Evolutionary conservation across 2,797 vertebrate genomes (phyloP).

Genomic region (Setipinna tenuifilis): DNA sequence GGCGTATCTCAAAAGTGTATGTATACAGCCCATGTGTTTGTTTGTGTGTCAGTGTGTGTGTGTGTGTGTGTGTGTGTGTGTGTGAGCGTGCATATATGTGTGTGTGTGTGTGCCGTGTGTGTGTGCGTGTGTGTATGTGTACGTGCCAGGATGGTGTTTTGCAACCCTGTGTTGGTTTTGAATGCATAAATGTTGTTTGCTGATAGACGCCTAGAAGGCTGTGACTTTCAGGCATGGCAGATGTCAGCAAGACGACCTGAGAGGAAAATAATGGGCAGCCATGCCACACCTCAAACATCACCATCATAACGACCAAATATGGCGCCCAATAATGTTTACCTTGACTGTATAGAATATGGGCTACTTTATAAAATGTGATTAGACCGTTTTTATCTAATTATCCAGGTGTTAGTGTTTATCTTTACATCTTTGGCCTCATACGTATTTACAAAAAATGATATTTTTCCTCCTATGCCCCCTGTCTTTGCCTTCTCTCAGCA

Average conservation of each 20-base stretch:
- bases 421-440: no score
- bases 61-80: constrained; percentile 19
- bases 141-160: background rate
- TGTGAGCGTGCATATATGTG: constrained; percentile 23
- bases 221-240: background rate
- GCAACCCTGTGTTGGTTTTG: background rate
- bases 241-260: background rate
- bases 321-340: background rate
- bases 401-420: background rate
- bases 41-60: no score
- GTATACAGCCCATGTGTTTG: no score
- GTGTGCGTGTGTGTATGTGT: background rate
- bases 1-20: no score
- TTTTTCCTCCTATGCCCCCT: no score
- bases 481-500: no score
- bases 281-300: background rate
- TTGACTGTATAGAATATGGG: no score
- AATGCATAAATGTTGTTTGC: background rate
- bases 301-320: background rate
- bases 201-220: background rate
- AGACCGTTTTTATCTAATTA: background rate
- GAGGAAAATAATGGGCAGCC: background rate
- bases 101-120: no score
- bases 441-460: no score
- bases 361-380: background rate